These are phyloP conservation scores for Lateolabrax maculatus DNA, from an alignment of 2,797 vertebrate species.

Conservation along the genomic window DNA sequence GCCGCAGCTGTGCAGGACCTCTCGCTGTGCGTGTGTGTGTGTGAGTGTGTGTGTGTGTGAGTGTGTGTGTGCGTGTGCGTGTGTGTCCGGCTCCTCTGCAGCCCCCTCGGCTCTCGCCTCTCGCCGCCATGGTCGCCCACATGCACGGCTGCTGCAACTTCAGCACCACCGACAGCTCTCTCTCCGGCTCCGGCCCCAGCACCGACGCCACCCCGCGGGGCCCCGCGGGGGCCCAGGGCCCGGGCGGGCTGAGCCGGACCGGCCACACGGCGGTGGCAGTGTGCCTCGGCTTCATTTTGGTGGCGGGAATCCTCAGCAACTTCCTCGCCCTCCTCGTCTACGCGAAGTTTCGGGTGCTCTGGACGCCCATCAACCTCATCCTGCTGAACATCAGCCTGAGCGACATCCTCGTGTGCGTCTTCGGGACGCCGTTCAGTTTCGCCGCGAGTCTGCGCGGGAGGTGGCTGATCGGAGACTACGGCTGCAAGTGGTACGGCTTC, in stretches of 20 bases:
- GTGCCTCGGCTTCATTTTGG: constrained; percentile 83
- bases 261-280: constrained; percentile 83
- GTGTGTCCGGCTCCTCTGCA: constrained; percentile 38
- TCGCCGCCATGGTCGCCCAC: constrained; percentile 75
- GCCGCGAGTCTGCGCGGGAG: constrained; percentile 82
- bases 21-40: no score
- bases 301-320: constrained; percentile 83
- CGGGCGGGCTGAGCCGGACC: constrained; percentile 72
- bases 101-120: neutral
- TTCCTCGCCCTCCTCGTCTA: constrained; percentile 82
- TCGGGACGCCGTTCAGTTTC: constrained; percentile 88
- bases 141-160: constrained; percentile 59
- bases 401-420: constrained; percentile 85
- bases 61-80: no score
- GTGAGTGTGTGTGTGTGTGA: no score
- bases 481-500: constrained; percentile 88
- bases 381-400: constrained; percentile 87
- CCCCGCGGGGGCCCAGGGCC: constrained; percentile 42
- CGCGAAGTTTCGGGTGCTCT: constrained; percentile 81
- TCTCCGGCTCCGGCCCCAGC: constrained; percentile 36
- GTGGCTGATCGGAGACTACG: constrained; percentile 84
- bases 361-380: constrained; percentile 87
- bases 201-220: constrained; percentile 46
- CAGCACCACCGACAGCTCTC: constrained; percentile 77
- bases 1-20: constrained; percentile 6